These are phyloP conservation scores for Myanophis thanlyinensis DNA, from an alignment of 2,113 vertebrate genomes.

Conservation along the genomic window DNA sequence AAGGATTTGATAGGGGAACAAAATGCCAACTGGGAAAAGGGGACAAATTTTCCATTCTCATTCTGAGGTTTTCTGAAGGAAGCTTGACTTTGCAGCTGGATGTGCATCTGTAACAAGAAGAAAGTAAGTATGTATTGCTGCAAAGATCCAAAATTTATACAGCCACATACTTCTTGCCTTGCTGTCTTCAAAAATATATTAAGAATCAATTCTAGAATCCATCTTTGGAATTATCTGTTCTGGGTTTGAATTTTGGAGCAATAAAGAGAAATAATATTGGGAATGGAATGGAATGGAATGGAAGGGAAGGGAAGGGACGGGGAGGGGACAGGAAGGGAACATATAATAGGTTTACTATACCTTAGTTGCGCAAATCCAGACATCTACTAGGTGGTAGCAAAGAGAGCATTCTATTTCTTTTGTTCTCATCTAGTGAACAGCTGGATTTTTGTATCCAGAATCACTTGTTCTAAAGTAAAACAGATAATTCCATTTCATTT, in stretches of 20 bases:
- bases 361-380: neutral
- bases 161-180: neutral
- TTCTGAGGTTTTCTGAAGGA: neutral
- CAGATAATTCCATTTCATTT: neutral
- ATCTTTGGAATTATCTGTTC: neutral
- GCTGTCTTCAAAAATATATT: neutral
- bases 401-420: neutral
- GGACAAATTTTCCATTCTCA: neutral
- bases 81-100: neutral
- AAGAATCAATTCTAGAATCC: neutral
- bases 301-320: neutral
- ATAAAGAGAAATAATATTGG: neutral
- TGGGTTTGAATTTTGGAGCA: neutral
- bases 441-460: neutral
- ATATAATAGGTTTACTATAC: neutral
- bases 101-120: neutral
- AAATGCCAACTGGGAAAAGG: neutral
- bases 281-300: neutral
- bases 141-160: neutral
- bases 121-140: neutral
- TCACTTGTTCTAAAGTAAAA: neutral
- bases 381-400: neutral
- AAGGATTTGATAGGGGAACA: too few relatives aligned
- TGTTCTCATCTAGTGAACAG: neutral
- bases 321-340: neutral